Conservation (phyloP, 2,797 vertebrate genomes). For the Pantherophis vulpinus region DNA sequence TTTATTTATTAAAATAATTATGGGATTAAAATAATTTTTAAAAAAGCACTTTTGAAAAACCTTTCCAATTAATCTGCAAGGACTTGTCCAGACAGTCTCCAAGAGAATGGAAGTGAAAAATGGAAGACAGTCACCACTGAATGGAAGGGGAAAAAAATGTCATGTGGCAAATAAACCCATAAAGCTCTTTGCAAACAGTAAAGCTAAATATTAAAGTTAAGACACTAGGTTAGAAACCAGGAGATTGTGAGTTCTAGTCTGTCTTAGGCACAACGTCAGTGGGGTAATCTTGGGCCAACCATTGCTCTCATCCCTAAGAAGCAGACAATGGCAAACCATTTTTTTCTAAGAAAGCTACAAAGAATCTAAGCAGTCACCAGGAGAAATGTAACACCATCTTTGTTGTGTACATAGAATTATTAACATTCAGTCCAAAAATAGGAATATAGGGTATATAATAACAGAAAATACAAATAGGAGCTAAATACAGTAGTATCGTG, state of each 20-base stretch:
- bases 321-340: not conserved
- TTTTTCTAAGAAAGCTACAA: not conserved
- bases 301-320: not conserved
- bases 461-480: not conserved
- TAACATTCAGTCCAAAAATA: not conserved
- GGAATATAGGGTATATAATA: not conserved
- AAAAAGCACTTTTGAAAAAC: too few relatives aligned
- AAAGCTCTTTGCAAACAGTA: too few relatives aligned
- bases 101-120: too few relatives aligned
- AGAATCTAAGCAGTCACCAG: not conserved
- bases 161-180: too few relatives aligned
- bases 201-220: not conserved
- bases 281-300: not conserved
- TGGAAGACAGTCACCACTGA: too few relatives aligned
- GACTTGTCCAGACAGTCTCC: too few relatives aligned
- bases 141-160: too few relatives aligned
- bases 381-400: not conserved
- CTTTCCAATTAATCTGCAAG: too few relatives aligned
- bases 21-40: too few relatives aligned
- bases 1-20: too few relatives aligned
- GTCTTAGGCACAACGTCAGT: not conserved
- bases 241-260: not conserved
- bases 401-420: not conserved
- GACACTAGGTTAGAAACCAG: not conserved
- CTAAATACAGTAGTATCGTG: not conserved